Conservation (phyloP, 2,113 vertebrate species). For the Tauraco erythrolophus region DNA sequence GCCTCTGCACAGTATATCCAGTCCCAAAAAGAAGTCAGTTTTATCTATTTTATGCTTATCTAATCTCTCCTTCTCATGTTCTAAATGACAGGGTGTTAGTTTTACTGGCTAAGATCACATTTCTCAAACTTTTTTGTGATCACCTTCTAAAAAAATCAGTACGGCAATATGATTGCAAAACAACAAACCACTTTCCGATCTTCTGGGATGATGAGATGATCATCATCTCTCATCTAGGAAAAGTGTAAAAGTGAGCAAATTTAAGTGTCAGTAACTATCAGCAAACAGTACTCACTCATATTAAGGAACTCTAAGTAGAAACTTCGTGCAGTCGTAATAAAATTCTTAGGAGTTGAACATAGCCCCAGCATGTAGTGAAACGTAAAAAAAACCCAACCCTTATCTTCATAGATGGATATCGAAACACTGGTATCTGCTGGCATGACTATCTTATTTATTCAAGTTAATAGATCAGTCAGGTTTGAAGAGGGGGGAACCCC, state of each 20-base stretch:
- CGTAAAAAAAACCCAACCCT: accelerated
- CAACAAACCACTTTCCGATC: neutral
- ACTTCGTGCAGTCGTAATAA: constrained; percentile 5
- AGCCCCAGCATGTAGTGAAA: neutral
- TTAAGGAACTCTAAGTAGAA: constrained; percentile 18
- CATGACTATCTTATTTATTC: constrained; percentile 8
- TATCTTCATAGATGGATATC: neutral
- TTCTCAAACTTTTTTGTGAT: neutral
- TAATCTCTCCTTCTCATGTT: neutral
- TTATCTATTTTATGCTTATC: neutral
- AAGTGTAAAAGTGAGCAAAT: neutral
- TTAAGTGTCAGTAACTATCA: constrained; percentile 37
- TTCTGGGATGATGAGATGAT: neutral
- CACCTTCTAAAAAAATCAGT: neutral
- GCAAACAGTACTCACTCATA: constrained; percentile 23
- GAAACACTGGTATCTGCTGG: neutral
- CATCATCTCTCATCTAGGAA: neutral
- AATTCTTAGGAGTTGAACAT: neutral
- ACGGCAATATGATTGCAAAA: neutral
- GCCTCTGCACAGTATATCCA: neutral
- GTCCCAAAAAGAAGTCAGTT: neutral
- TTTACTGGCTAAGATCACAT: neutral
- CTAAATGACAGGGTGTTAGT: neutral
- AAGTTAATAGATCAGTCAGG: neutral
- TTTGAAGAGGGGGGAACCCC: neutral